Percentiles rank a stretch among this genome's conserved stretches.
phyloP scores from a whole-genome alignment of 2,797 vertebrate genomes.

The Centropyge bicolor region DNA sequence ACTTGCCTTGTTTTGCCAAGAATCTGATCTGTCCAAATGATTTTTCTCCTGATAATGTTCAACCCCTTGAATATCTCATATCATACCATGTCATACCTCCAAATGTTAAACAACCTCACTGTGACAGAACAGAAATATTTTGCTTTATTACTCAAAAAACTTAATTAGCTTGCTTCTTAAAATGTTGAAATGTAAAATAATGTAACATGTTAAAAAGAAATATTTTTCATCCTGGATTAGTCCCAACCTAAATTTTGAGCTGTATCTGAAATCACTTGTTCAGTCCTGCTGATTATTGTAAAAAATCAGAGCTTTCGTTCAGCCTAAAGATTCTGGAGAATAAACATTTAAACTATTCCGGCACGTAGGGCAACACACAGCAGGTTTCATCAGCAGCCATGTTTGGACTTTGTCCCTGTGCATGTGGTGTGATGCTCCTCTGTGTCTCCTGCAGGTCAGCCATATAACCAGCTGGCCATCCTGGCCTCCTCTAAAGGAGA shows the following conservation, averaged over 20 bases:
- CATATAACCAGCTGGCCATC: conserved; percentile 99
- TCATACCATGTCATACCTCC: no score
- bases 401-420: conserved; percentile 13
- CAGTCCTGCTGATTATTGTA: no score
- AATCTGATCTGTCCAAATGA: no score
- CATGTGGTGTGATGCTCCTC: background rate
- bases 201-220: no score
- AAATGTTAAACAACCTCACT: background rate
- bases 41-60: no score
- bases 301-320: background rate
- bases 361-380: background rate
- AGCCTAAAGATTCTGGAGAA: no score
- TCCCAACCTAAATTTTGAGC: background rate
- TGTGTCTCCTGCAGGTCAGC: conserved; percentile 89
- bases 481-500: conserved; percentile 99
- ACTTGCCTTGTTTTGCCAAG: no score
- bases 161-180: no score
- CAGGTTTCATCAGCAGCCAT: conserved; percentile 4
- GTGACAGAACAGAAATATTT: background rate
- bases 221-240: background rate
- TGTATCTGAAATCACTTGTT: no score
- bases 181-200: no score
- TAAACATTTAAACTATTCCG: background rate
- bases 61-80: no score
- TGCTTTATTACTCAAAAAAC: no score